Evolutionary conservation across 2,113 vertebrate genomes (phyloP).

Genomic region (Nettapus auritus): DNA sequence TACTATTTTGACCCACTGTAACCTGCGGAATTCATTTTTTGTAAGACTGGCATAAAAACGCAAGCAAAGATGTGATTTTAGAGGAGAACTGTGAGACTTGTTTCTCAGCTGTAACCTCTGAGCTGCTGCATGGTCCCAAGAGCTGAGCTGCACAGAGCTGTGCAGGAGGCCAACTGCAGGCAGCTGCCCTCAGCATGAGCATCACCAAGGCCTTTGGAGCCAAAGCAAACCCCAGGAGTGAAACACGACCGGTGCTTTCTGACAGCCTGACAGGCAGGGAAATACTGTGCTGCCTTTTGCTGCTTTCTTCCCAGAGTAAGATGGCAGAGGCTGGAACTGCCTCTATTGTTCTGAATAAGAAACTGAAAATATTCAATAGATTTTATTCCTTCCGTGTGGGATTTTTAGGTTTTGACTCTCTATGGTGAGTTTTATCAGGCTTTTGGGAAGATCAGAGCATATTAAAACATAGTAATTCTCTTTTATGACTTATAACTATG

Average conservation of each 20-base stretch:
- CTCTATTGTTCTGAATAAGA: neutral
- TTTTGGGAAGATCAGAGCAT: neutral
- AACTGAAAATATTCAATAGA: neutral
- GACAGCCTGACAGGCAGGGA: neutral
- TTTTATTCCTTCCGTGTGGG: neutral
- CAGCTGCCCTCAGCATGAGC: fast-evolving
- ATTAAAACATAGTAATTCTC: neutral
- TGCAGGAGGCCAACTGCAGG: neutral
- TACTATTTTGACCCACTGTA: neutral
- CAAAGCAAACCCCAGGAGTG: neutral
- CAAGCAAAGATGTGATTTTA: neutral
- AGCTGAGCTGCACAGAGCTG: neutral
- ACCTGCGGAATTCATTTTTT: neutral
- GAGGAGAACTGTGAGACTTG: neutral
- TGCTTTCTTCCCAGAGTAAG: neutral
- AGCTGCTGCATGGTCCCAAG: fast-evolving
- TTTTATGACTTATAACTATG: neutral
- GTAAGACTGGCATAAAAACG: neutral
- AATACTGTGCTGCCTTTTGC: neutral
- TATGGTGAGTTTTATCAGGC: neutral
- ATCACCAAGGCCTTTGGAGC: neutral
- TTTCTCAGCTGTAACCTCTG: neutral
- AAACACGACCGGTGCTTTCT: neutral
- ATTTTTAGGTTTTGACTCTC: neutral
- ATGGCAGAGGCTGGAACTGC: neutral